A percentile compares a stretch with the other conserved stretches of the same genome.
Conservation (phyloP, 2,888 invertebrate genomes). For the Resseliella maxima region DNA sequence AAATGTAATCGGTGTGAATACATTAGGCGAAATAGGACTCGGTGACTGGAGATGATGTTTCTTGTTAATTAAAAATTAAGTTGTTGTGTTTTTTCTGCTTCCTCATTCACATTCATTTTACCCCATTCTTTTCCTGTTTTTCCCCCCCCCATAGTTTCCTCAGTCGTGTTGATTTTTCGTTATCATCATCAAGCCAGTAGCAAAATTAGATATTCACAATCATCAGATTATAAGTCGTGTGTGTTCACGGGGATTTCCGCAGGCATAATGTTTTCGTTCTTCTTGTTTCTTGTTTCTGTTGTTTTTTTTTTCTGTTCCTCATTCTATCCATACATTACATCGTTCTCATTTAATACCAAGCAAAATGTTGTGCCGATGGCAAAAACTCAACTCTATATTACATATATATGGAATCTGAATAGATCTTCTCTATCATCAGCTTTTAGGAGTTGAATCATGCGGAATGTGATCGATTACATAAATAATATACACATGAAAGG, state of each 20-base stretch:
- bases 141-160: too few relatives aligned
- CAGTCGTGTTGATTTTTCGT: background rate
- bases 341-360: too few relatives aligned
- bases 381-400: background rate
- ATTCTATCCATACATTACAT: too few relatives aligned
- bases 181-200: conserved; percentile 34
- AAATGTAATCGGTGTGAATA: conserved; percentile 51
- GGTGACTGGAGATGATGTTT: background rate
- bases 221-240: background rate
- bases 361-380: background rate
- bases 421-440: background rate
- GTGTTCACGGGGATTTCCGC: background rate
- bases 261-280: background rate
- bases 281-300: background rate
- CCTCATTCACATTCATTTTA: too few relatives aligned
- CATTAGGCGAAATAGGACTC: background rate
- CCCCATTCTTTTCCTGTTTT: too few relatives aligned
- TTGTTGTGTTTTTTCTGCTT: background rate
- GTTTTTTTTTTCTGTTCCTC: background rate
- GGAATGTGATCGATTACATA: conserved; percentile 36
- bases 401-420: background rate
- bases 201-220: conserved; percentile 40
- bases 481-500: background rate
- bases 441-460: conserved; percentile 6
- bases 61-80: conserved; percentile 53